Evolutionary conservation across 2,113 vertebrate genomes (phyloP).

Genomic region (Sminthopsis crassicaudata): DNA sequence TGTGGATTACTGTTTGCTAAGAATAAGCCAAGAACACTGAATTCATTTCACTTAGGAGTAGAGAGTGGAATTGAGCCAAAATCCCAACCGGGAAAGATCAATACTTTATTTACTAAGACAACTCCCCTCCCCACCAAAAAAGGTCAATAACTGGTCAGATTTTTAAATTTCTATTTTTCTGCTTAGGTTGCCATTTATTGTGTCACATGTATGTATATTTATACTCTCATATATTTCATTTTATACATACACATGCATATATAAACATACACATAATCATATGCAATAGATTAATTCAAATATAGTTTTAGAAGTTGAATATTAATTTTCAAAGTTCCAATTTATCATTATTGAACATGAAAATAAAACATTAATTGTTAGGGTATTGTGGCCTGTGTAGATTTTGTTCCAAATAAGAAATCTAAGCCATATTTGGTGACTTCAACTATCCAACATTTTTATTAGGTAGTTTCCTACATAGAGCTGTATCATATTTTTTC

Average conservation of each 20-base stretch:
- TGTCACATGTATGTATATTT: neutral
- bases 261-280: neutral
- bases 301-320: constrained; percentile 47
- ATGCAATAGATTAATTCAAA: constrained; percentile 55
- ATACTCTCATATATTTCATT: neutral
- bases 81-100: constrained; percentile 35
- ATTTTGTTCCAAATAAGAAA: constrained; percentile 63
- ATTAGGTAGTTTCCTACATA: neutral
- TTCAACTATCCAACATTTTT: neutral
- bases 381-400: constrained; percentile 47
- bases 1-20: constrained; percentile 22
- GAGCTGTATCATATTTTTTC: neutral
- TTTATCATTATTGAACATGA: constrained; percentile 28
- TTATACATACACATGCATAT: no score
- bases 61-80: constrained; percentile 36
- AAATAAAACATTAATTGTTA: constrained; percentile 34
- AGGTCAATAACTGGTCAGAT: constrained; percentile 35
- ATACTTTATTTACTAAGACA: constrained; percentile 70
- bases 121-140: constrained; percentile 50
- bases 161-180: constrained; percentile 59
- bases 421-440: constrained; percentile 54
- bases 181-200: constrained; percentile 35
- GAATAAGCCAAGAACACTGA: constrained; percentile 41
- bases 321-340: constrained; percentile 55
- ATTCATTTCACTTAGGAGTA: constrained; percentile 56